These are phyloP conservation scores for Menidia menidia DNA, from an alignment of 2,797 vertebrate genomes.

Conservation along the genomic window DNA sequence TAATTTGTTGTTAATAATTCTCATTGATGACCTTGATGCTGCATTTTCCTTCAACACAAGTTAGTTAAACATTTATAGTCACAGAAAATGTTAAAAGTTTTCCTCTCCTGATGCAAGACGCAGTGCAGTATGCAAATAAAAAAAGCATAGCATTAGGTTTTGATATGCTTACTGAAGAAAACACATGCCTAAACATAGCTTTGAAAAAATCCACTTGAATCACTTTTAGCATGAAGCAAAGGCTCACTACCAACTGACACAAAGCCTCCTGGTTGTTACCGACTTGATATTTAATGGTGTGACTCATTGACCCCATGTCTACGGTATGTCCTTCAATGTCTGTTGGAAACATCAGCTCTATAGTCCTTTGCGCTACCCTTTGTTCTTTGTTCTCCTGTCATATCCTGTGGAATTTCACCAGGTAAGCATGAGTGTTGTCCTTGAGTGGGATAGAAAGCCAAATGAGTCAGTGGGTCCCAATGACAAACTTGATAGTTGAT, in stretches of 20 bases:
- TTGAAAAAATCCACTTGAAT: constrained; percentile 28
- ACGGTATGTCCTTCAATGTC: constrained; percentile 27
- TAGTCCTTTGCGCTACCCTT: constrained; percentile 48
- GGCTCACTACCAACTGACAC: constrained; percentile 13
- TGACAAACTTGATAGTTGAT: constrained; percentile 29
- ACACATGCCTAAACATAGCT: constrained; percentile 4
- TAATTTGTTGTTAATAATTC: not conserved
- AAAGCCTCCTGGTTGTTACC: constrained; percentile 11
- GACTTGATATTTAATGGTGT: constrained; percentile 10
- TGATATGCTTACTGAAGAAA: not conserved
- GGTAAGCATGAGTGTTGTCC: constrained; percentile 52
- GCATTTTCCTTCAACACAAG: not conserved
- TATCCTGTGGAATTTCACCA: constrained; percentile 57
- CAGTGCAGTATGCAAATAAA: constrained; percentile 14
- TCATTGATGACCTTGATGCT: not conserved
- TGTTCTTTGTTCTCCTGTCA: constrained; percentile 66
- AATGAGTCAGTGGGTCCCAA: constrained; percentile 22
- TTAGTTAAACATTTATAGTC: not conserved
- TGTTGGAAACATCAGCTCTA: constrained; percentile 36
- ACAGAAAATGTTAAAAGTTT: not conserved
- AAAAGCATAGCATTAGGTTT: not conserved
- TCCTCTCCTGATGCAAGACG: constrained; percentile 19
- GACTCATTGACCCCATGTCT: constrained; percentile 24
- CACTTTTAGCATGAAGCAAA: constrained; percentile 34
- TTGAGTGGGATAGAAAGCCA: constrained; percentile 48